A percentile compares a stretch with the other conserved stretches of the same genome.
Conservation (phyloP, 64 coral and sea anemone species). For the Catalaphyllia jardinei region DNA sequence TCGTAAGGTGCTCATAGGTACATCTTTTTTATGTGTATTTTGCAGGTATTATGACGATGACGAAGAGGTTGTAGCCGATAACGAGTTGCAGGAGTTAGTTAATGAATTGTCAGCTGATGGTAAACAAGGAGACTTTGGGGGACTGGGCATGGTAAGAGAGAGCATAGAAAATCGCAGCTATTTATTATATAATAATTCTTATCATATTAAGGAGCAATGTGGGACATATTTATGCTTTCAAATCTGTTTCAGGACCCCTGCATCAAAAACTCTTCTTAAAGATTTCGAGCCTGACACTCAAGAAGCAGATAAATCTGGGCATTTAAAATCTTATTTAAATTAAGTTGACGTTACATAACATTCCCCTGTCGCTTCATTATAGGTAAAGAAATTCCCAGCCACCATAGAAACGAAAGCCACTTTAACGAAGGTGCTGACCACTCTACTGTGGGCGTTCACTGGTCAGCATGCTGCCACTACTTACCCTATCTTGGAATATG, state of each 20-base stretch:
- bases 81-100: constrained; percentile 79
- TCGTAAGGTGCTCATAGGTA: background rate
- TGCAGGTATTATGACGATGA: constrained; percentile 88
- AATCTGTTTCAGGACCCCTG: too few species aligned
- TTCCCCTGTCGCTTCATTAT: background rate
- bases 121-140: constrained; percentile 49
- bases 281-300: too few species aligned
- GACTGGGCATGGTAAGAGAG: constrained; percentile 58
- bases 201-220: too few species aligned
- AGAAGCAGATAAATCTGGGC: too few species aligned
- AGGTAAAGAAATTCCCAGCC: constrained; percentile 84
- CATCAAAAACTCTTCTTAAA: too few species aligned
- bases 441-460: constrained; percentile 77
- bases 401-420: constrained; percentile 48
- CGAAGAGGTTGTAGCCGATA: constrained; percentile 60
- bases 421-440: constrained; percentile 52
- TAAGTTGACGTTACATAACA: too few species aligned
- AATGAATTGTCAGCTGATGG: constrained; percentile 78
- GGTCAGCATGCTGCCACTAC: constrained; percentile 84
- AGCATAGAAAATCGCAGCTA: too few species aligned
- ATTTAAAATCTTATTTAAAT: too few species aligned
- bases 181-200: too few species aligned
- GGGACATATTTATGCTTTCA: too few species aligned
- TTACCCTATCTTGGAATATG: constrained; percentile 87
- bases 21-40: background rate